Percentiles rank a stretch among this genome's conserved stretches.
Evolutionary conservation across 2,113 vertebrate species (phyloP).

Genomic region (Lepus americanus): DNA sequence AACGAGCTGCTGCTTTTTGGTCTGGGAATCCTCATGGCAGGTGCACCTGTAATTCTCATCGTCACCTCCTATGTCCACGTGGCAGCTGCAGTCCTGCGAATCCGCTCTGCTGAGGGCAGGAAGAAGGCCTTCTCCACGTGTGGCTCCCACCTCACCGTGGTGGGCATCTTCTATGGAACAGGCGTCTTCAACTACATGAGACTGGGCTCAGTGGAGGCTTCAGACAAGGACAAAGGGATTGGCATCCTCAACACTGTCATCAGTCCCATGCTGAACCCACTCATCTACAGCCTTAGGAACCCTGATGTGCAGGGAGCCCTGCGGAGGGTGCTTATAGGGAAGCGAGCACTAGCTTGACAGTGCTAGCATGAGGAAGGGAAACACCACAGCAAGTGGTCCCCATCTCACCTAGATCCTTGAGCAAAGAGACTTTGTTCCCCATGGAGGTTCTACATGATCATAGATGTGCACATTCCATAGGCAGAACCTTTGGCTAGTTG

Average conservation of each 20-base stretch:
- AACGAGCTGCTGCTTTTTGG: slow-evolving; percentile 31
- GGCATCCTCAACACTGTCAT: slow-evolving; percentile 75
- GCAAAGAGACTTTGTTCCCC: not conserved
- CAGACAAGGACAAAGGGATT: slow-evolving; percentile 61
- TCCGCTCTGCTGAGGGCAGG: slow-evolving; percentile 42
- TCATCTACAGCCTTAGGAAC: slow-evolving; percentile 77
- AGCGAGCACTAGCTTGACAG: not conserved
- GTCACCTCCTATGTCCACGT: slow-evolving; percentile 75
- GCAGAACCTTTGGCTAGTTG: not conserved
- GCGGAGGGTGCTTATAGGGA: slow-evolving; percentile 29
- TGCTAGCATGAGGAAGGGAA: not conserved
- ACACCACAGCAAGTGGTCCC: not conserved
- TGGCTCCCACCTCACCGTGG: slow-evolving; percentile 69
- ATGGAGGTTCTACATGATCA: not conserved
- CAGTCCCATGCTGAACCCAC: slow-evolving; percentile 76
- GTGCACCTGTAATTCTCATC: slow-evolving; percentile 74
- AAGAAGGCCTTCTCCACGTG: slow-evolving; percentile 79
- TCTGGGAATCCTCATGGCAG: slow-evolving; percentile 66
- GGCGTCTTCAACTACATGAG: slow-evolving; percentile 75
- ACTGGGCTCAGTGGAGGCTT: slow-evolving; percentile 65
- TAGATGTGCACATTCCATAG: not conserved
- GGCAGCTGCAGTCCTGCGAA: slow-evolving; percentile 68
- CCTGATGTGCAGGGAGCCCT: slow-evolving; percentile 69
- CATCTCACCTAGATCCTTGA: not conserved
- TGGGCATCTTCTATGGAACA: slow-evolving; percentile 75